These are phyloP conservation scores for Galemys pyrenaicus DNA, from an alignment of 2,113 vertebrate species.

Conservation along the genomic window DNA sequence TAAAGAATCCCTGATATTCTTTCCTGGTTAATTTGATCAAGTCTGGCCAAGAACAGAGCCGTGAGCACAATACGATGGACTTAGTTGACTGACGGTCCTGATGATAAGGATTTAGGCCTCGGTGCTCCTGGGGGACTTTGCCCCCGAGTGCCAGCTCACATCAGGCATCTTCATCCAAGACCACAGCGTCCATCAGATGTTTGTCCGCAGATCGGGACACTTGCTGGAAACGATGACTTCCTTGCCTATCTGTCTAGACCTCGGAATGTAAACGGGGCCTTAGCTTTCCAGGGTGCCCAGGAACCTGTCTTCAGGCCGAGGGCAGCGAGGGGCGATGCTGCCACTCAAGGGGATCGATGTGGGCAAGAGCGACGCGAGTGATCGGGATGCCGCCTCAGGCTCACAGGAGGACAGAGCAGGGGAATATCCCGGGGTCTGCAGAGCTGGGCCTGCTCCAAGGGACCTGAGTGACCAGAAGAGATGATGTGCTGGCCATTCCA, in stretches of 20 bases:
- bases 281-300: background rate
- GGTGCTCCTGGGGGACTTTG: background rate
- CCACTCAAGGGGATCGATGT: background rate
- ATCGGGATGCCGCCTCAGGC: background rate
- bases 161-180: background rate
- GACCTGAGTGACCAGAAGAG: background rate
- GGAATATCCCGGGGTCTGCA: background rate
- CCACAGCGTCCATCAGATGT: background rate
- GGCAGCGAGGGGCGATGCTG: background rate
- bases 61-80: background rate
- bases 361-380: background rate
- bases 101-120: constrained; percentile 14
- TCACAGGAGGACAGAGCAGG: background rate
- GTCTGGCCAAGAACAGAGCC: background rate
- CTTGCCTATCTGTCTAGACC: background rate
- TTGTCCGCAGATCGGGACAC: background rate
- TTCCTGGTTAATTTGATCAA: constrained; percentile 48
- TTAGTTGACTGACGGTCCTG: background rate
- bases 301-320: background rate
- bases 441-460: background rate
- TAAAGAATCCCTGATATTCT: constrained; percentile 24
- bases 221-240: constrained; percentile 18
- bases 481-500: background rate
- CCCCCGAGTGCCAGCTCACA: background rate
- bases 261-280: background rate